These are phyloP conservation scores for Poecilia latipinna DNA, from an alignment of 2,113 vertebrate species.

Conservation along the genomic window DNA sequence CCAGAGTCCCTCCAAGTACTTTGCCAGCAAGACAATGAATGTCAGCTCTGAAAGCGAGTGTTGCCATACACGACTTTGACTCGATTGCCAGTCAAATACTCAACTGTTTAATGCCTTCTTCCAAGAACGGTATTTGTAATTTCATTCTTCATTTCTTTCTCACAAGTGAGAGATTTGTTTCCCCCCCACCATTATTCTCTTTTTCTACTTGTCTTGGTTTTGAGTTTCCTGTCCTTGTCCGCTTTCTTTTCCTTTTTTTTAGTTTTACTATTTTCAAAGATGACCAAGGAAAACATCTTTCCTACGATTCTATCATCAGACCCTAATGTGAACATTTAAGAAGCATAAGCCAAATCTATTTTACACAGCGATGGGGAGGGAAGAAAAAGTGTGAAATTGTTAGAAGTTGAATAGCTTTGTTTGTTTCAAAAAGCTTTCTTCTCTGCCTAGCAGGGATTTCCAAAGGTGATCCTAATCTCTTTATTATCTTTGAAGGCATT, in stretches of 20 bases:
- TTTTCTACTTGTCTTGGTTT: slow-evolving; percentile 1
- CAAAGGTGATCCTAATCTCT: slow-evolving; percentile 70
- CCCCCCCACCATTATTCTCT: neutral
- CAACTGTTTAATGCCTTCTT: slow-evolving; percentile 22
- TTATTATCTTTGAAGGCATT: slow-evolving; percentile 71
- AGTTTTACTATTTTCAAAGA: slow-evolving; percentile 20
- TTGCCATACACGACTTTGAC: slow-evolving; percentile 35
- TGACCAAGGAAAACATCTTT: slow-evolving; percentile 33
- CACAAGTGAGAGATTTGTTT: slow-evolving; percentile 9
- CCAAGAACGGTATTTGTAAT: slow-evolving; percentile 33
- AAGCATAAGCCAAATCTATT: slow-evolving; percentile 53
- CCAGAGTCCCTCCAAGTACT: slow-evolving; percentile 52
- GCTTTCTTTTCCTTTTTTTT: neutral
- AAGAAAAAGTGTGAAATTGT: slow-evolving; percentile 48
- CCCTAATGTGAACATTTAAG: slow-evolving; percentile 53
- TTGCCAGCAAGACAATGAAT: slow-evolving; percentile 37
- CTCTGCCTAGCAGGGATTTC: slow-evolving; percentile 60
- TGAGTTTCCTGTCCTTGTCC: neutral
- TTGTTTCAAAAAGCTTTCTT: slow-evolving; percentile 64
- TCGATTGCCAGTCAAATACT: slow-evolving; percentile 43
- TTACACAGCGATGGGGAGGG: neutral
- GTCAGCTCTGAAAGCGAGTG: slow-evolving; percentile 47
- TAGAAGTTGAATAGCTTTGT: slow-evolving; percentile 59
- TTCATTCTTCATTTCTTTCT: slow-evolving; percentile 35
- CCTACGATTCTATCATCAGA: slow-evolving; percentile 40